phyloP scores from a whole-genome alignment of 2,888 invertebrate species.

The Dilophus febrilis region DNA sequence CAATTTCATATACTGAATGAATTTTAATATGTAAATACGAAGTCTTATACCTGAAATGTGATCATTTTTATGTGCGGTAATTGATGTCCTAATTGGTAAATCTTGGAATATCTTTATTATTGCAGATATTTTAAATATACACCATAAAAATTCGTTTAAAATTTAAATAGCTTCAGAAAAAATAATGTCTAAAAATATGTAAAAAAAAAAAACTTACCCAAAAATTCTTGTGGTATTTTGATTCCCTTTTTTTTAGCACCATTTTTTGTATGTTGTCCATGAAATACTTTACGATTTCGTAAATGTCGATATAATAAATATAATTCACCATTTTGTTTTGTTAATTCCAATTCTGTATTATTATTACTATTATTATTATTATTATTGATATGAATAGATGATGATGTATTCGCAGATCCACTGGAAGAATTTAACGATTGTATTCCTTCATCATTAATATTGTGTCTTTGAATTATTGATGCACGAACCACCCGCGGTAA shows the following conservation, averaged over 20 bases:
- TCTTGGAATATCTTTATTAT: no score
- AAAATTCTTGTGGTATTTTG: slow-evolving; percentile 30
- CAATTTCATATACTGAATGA: no score
- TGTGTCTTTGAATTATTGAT: slow-evolving; percentile 17
- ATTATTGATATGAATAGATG: no score
- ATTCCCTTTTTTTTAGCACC: slow-evolving; percentile 26
- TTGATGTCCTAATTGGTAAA: no score
- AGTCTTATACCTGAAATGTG: no score
- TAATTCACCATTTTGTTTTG: slow-evolving; percentile 20
- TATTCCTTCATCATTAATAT: slow-evolving; percentile 25
- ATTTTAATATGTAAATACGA: no score
- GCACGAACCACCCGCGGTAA: slow-evolving; percentile 27
- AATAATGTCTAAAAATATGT: background rate
- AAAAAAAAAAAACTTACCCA: slow-evolving; percentile 20
- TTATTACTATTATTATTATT: slow-evolving; percentile 10
- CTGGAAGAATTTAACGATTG: slow-evolving; percentile 28
- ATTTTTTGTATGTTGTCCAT: slow-evolving; percentile 27
- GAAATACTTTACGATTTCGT: slow-evolving; percentile 26
- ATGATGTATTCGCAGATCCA: slow-evolving; percentile 19
- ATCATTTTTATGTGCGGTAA: background rate
- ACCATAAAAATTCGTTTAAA: no score
- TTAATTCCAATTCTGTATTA: slow-evolving; percentile 9
- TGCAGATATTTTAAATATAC: no score
- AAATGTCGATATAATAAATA: slow-evolving; percentile 26
- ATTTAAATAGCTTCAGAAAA: no score